Evolutionary conservation across 2,113 vertebrate species (phyloP).

Genomic region (Phalacrocorax brasilianus): DNA sequence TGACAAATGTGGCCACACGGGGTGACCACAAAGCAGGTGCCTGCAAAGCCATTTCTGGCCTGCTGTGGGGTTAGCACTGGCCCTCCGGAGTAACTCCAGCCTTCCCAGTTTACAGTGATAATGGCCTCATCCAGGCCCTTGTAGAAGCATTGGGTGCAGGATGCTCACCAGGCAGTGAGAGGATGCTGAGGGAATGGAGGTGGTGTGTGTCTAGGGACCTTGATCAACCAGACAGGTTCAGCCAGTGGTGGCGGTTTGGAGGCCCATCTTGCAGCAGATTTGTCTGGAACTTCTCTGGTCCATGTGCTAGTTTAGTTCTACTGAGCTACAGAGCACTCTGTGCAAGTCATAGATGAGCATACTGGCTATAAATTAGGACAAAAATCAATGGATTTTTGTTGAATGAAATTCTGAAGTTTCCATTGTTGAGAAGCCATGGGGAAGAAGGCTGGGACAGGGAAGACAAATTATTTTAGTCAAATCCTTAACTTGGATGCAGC

Average conservation of each 20-base stretch:
- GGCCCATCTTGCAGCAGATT: not conserved
- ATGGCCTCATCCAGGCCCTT: not conserved
- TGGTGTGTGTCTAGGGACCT: not conserved
- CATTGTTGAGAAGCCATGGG: not conserved
- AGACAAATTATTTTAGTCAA: not conserved
- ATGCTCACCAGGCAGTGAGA: not conserved
- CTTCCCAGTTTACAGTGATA: not conserved
- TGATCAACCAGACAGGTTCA: not conserved
- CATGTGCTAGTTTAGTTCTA: not conserved
- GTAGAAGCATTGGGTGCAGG: not conserved
- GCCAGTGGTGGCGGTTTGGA: not conserved
- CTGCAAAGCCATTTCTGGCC: not conserved
- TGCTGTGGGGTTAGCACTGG: fast-evolving
- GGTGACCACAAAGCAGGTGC: not conserved
- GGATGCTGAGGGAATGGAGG: not conserved
- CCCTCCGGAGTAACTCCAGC: not conserved
- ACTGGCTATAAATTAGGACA: not conserved
- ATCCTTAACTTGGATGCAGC: not conserved
- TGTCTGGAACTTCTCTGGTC: not conserved
- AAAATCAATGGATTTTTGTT: not conserved
- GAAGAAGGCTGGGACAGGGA: not conserved
- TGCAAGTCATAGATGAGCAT: not conserved
- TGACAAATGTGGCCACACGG: not conserved
- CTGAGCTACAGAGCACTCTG: not conserved
- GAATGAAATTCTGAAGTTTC: not conserved